These are phyloP conservation scores for Leptinotarsa rubiginosa DNA, from an alignment of 2,888 invertebrate species.

Conservation along the genomic window DNA sequence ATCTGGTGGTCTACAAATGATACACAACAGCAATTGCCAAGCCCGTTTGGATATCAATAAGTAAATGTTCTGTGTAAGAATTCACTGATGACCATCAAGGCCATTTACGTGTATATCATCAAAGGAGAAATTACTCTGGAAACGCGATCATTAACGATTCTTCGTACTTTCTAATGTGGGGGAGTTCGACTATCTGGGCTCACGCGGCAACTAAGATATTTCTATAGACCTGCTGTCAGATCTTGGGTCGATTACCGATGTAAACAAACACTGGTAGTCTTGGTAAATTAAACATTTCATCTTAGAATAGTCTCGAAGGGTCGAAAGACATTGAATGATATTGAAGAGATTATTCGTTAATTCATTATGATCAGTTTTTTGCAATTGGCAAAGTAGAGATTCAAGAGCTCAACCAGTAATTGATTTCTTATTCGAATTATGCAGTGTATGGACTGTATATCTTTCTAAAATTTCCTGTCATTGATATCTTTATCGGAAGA, in stretches of 20 bases:
- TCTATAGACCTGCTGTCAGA: not conserved
- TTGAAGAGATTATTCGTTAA: no score
- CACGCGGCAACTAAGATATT: slow-evolving; percentile 17
- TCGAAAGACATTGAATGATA: no score
- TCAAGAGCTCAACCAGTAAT: no score
- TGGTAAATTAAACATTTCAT: not conserved
- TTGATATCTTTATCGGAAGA: no score
- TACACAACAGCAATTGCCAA: not conserved
- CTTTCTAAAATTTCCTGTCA: no score
- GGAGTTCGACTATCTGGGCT: slow-evolving; percentile 38
- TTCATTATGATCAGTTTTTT: no score
- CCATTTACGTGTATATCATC: slow-evolving; percentile 8
- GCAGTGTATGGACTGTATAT: no score
- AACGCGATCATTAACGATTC: slow-evolving; percentile 40
- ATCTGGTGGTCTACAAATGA: slow-evolving; percentile 9
- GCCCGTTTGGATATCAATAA: slow-evolving; percentile 1
- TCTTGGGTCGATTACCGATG: not conserved
- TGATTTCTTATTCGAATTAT: no score
- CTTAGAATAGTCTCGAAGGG: not conserved
- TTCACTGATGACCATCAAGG: slow-evolving; percentile 6
- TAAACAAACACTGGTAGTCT: slow-evolving; percentile 4
- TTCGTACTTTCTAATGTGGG: slow-evolving; percentile 47
- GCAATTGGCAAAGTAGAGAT: no score
- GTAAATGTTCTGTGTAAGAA: not conserved
- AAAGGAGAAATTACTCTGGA: slow-evolving; percentile 44